Evolutionary conservation across 2,888 invertebrate genomes (phyloP).

Genomic region (Allacma fusca): DNA sequence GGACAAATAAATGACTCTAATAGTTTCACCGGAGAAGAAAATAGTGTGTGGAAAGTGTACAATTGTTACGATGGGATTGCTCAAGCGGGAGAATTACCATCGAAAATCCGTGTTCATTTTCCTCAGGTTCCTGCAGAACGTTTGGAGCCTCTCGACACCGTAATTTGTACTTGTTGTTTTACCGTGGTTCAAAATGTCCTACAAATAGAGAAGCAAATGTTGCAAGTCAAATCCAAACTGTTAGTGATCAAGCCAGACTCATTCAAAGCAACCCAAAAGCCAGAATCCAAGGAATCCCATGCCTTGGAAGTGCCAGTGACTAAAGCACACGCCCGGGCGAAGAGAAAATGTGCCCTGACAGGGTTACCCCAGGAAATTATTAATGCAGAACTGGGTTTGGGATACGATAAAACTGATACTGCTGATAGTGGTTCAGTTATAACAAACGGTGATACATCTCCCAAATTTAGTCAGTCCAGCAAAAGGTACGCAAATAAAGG

Average conservation of each 20-base stretch:
- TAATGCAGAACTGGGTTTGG: neutral
- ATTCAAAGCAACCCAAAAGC: neutral
- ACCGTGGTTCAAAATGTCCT: neutral
- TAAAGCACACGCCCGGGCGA: neutral
- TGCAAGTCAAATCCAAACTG: neutral
- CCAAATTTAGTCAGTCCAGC: too few relatives aligned
- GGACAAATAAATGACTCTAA: neutral
- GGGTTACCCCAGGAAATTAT: conserved; percentile 3
- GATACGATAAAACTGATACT: neutral
- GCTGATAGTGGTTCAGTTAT: neutral
- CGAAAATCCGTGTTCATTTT: neutral
- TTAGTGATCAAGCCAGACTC: neutral
- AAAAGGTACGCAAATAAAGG: too few relatives aligned
- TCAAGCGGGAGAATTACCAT: neutral
- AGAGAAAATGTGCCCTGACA: neutral
- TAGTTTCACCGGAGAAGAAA: neutral
- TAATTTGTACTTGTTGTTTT: neutral
- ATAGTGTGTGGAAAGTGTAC: neutral
- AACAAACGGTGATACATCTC: neutral
- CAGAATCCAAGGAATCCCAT: neutral
- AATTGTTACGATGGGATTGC: neutral
- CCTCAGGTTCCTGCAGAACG: neutral
- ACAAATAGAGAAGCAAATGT: conserved; percentile 13
- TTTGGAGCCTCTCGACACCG: neutral
- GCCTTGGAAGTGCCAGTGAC: neutral